A percentile compares a stretch with the other conserved stretches of the same genome.
These are phyloP conservation scores for Odontamblyopus rebecca DNA, from an alignment of 2,797 vertebrate species.

Conservation along the genomic window DNA sequence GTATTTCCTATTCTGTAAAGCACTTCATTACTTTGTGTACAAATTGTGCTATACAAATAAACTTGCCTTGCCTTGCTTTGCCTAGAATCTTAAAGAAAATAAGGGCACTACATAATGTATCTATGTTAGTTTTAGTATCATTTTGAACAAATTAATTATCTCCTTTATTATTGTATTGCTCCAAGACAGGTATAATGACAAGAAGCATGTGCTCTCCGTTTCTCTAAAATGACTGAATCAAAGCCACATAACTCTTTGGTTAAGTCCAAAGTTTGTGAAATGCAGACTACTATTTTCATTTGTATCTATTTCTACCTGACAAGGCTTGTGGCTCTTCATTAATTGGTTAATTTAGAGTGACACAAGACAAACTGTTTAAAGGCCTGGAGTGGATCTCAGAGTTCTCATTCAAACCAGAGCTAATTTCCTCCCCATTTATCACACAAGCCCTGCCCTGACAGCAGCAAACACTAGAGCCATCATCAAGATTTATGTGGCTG, in stretches of 20 bases:
- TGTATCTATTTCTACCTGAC: slow-evolving; percentile 30
- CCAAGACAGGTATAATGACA: background rate
- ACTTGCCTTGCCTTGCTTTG: no score
- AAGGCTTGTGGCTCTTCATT: slow-evolving; percentile 43
- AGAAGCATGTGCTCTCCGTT: background rate
- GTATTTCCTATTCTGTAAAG: no score
- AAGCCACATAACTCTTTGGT: background rate
- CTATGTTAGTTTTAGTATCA: background rate
- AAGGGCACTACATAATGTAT: no score
- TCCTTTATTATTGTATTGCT: no score
- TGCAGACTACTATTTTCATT: slow-evolving; percentile 27
- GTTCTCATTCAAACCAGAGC: slow-evolving; percentile 43
- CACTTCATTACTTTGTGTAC: no score
- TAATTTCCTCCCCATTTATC: slow-evolving; percentile 66
- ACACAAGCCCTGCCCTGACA: slow-evolving; percentile 44
- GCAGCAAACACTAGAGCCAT: slow-evolving; percentile 44
- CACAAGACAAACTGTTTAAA: slow-evolving; percentile 65
- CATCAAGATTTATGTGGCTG: slow-evolving; percentile 53
- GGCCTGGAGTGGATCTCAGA: slow-evolving; percentile 38
- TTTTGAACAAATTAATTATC: background rate
- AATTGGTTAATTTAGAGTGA: slow-evolving; percentile 55
- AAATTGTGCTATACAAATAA: no score
- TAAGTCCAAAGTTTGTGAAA: background rate
- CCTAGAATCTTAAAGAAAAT: no score
- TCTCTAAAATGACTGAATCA: background rate